Evolutionary conservation across 1,140 invertebrate genomes (phyloP), one percentile per base, ranked within the genome.

Genomic region (Heliconius hermathena): DNA sequence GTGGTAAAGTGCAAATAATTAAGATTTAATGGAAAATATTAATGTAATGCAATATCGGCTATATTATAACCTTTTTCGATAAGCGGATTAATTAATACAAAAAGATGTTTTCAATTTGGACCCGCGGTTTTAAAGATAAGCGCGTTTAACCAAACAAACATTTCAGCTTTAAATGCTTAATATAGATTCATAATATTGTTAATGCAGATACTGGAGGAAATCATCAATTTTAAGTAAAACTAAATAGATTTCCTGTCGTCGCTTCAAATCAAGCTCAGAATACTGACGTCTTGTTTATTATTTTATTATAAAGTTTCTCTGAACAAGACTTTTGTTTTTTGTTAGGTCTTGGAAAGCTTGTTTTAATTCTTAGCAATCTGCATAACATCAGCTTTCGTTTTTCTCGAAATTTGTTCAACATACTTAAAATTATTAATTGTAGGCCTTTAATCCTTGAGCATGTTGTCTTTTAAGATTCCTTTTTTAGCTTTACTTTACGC

Each of bases 401-500:
- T 22, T 20, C 54, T 60, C 54, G 49, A 52, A 52, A 60, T 60
- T 11, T 60, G 1, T 60, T 60, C 2, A 60, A 11, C n/a, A 60
- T 60, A 22, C 20, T 22, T 60, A 9, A 60, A 60, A 60, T 66
- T 11, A 66, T 66, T 66, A n/a, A 66, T 66, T 60, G 54, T 60
- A 60, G 3, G 20, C 54, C 3, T 66, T 66, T 26, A 66, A 66
- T 66, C 60, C 29, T 66, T 66, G 22, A 66, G 60, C 60, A 13
- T 66, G 60, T 16, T 29, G 16, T 66, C 60, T 66, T 66, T 13
- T 26, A 26, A 9, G 8, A 79, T 83, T 83, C 81, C 85, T 84
- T 85, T 79, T 84, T 85, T 79, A 82, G 80, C 60, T n/a, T 33
- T 74, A 81, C 78, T 86, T 87, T 87, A 87, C 82, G 83, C 81